These are phyloP conservation scores for Fregata magnificens DNA, from an alignment of 2,113 vertebrate genomes.

Conservation along the genomic window DNA sequence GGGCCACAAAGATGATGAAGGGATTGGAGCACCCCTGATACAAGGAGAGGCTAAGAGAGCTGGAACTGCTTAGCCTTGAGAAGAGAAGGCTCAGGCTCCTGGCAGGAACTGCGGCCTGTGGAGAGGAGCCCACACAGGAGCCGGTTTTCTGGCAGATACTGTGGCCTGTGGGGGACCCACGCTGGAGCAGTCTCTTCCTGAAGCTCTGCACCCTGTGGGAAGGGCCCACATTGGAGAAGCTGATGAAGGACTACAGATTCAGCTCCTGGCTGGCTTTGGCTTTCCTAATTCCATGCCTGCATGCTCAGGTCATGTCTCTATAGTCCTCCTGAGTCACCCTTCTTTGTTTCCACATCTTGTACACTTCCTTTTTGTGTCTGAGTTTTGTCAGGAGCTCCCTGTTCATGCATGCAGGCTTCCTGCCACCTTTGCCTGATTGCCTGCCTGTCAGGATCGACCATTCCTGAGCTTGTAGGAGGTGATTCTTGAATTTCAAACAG, in stretches of 20 bases:
- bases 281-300: neutral
- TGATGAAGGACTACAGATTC: neutral
- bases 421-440: neutral
- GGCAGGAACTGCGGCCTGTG: neutral
- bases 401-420: neutral
- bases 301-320: neutral
- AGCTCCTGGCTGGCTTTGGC: neutral
- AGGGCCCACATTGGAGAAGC: neutral
- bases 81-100: neutral
- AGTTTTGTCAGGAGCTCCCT: neutral
- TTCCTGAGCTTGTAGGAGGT: neutral
- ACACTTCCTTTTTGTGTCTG: neutral
- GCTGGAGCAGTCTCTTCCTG: neutral
- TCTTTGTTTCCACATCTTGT: neutral
- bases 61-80: neutral
- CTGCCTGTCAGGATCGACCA: neutral
- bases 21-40: neutral
- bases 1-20: neutral
- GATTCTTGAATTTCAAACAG: neutral
- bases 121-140: neutral
- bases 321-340: neutral
- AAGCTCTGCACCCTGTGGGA: neutral
- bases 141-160: neutral
- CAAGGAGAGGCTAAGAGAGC: neutral
- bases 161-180: neutral